Conservation (phyloP, 2,888 invertebrate genomes). For the Malthinus flaveolus region DNA sequence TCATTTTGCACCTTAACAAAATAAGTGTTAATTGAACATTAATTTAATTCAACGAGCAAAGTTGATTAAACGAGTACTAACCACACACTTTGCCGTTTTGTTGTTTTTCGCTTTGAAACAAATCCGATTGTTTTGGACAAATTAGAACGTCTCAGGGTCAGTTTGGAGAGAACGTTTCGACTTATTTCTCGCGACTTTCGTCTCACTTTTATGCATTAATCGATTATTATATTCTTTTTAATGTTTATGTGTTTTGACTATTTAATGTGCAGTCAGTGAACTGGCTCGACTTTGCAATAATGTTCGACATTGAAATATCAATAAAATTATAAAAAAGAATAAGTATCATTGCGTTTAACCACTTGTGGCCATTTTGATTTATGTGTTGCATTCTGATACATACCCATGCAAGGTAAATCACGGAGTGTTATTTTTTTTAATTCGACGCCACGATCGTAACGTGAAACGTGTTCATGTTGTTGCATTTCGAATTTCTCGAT, state of each 20-base stretch:
- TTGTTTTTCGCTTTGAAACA: not conserved
- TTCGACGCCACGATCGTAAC: slow-evolving; percentile 13
- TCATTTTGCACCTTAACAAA: not conserved
- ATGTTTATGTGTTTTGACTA: slow-evolving; percentile 44
- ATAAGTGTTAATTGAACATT: not conserved
- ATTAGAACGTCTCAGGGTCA: slow-evolving; percentile 45
- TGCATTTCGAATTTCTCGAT: not conserved
- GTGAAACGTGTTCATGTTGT: slow-evolving; percentile 17
- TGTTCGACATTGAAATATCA: slow-evolving; percentile 49
- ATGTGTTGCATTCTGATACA: slow-evolving; percentile 18
- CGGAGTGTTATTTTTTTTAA: slow-evolving; percentile 21
- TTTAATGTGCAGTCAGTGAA: slow-evolving; percentile 50
- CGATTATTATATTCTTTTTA: slow-evolving; percentile 34
- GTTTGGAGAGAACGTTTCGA: slow-evolving; percentile 44
- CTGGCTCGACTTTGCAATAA: slow-evolving; percentile 47
- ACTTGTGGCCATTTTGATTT: slow-evolving; percentile 21
- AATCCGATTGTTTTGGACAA: slow-evolving; percentile 18
- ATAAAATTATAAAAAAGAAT: slow-evolving; percentile 49
- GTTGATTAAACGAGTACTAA: not conserved
- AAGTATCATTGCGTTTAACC: slow-evolving; percentile 43
- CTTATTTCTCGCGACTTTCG: slow-evolving; percentile 38
- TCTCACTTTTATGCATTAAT: slow-evolving; percentile 33
- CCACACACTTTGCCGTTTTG: slow-evolving; percentile 1
- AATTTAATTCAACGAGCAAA: not conserved
- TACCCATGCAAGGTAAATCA: slow-evolving; percentile 25